Percentiles rank a stretch among this genome's conserved stretches.
Evolutionary conservation across 2,888 invertebrate genomes (phyloP).

Genomic region (Erebia ligea): DNA sequence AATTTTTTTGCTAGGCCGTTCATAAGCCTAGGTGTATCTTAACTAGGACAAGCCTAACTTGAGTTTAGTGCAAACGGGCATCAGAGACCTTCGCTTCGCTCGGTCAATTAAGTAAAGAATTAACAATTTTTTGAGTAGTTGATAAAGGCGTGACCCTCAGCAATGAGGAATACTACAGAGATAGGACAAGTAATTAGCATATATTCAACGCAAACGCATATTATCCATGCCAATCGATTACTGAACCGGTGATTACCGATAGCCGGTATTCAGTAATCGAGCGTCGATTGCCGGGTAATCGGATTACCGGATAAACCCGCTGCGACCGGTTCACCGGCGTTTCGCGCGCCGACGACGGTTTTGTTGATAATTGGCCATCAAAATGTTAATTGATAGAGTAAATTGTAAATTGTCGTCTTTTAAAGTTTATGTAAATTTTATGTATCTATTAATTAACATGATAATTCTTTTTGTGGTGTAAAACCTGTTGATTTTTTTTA

Average conservation of each 20-base stretch:
- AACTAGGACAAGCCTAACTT: too few relatives aligned
- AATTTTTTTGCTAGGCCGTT: too few relatives aligned
- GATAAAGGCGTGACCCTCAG: too few relatives aligned
- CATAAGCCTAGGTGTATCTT: too few relatives aligned
- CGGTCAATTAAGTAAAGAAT: too few relatives aligned
- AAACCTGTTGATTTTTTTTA: neutral
- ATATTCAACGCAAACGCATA: neutral
- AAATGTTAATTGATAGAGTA: constrained; percentile 22
- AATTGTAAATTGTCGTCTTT: constrained; percentile 12
- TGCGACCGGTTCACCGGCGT: neutral
- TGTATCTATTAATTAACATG: constrained; percentile 2
- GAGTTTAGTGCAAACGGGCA: too few relatives aligned
- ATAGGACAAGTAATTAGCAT: neutral
- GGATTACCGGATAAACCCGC: constrained; percentile 33
- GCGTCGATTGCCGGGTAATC: constrained; percentile 34
- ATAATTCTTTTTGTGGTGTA: neutral
- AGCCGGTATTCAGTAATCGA: constrained; percentile 29
- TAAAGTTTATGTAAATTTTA: constrained; percentile 9
- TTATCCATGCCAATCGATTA: constrained; percentile 3
- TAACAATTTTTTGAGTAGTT: too few relatives aligned
- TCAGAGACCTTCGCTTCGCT: too few relatives aligned
- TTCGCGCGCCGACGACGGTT: constrained; percentile 13
- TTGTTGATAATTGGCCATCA: constrained; percentile 13
- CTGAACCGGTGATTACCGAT: constrained; percentile 24
- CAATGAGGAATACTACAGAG: neutral